phyloP scores from a whole-genome alignment of 2,888 invertebrate species.

The Agonopterix arenella region DNA sequence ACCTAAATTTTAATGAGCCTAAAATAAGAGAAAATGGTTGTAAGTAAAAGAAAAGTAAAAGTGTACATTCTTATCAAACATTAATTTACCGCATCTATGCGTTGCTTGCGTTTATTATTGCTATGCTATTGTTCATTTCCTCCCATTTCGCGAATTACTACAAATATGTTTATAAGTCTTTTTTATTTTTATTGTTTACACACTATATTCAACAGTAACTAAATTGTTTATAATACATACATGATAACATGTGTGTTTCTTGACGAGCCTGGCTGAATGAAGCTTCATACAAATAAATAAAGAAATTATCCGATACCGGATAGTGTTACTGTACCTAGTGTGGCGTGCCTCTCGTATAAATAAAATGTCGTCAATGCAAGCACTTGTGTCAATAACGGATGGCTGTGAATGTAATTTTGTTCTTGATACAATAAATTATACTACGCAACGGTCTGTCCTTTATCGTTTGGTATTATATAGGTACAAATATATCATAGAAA shows the following conservation, averaged over 20 bases:
- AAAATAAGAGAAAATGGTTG: too few species aligned
- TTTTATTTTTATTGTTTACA: too few species aligned
- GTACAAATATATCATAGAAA: background rate
- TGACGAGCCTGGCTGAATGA: too few species aligned
- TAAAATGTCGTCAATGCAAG: conserved; percentile 9
- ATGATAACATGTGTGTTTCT: too few species aligned
- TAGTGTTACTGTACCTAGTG: background rate
- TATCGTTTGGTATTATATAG: background rate
- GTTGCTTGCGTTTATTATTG: conserved; percentile 2
- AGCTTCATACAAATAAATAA: background rate
- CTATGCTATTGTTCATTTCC: background rate
- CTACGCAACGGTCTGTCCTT: background rate
- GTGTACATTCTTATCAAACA: conserved; percentile 7
- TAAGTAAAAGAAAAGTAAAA: too few species aligned
- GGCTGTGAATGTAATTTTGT: conserved; percentile 1
- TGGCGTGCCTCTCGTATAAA: background rate
- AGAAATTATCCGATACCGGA: background rate
- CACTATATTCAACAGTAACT: too few species aligned
- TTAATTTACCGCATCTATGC: conserved; percentile 4
- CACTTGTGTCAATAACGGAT: conserved; percentile 37
- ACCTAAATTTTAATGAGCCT: too few species aligned
- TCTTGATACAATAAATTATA: conserved; percentile 1
- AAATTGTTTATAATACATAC: too few species aligned
- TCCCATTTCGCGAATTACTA: too few species aligned
- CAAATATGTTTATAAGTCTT: too few species aligned